Conservation (phyloP, 2,113 vertebrate genomes). For the Junco hyemalis region DNA sequence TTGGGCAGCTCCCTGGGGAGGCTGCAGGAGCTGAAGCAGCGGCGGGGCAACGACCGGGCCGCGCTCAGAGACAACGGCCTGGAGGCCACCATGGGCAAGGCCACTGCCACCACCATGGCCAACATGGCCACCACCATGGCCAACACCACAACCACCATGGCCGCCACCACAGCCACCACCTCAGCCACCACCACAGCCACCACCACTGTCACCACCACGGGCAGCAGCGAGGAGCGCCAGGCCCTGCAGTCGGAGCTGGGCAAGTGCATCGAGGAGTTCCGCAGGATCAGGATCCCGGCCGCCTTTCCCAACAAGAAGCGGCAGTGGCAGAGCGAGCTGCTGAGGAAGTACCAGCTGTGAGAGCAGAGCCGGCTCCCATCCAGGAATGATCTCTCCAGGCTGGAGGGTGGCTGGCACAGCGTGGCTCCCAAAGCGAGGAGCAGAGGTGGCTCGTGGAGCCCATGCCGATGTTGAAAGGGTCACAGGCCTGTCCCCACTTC, state of each 20-base stretch:
- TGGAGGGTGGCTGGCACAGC: accelerated
- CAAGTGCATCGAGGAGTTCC: constrained; percentile 68
- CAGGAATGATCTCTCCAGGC: accelerated
- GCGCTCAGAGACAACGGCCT: not conserved
- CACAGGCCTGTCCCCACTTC: not conserved
- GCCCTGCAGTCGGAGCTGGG: constrained; percentile 38
- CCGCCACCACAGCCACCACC: no score
- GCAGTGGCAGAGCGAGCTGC: constrained; percentile 67
- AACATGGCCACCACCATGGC: no score
- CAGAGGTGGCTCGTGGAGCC: accelerated
- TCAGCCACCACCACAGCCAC: not conserved
- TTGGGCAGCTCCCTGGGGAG: not conserved
- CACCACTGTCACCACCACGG: accelerated
- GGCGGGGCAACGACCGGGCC: accelerated
- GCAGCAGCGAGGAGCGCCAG: not conserved
- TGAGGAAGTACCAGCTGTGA: constrained; percentile 71
- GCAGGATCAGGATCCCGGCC: constrained; percentile 49
- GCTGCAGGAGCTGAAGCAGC: constrained; percentile 1
- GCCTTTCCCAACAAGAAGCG: constrained; percentile 67
- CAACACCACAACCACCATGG: accelerated
- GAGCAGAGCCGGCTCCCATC: accelerated
- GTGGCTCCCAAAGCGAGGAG: not conserved
- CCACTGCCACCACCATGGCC: no score
- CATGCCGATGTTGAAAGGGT: accelerated
- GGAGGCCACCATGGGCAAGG: not conserved